These are phyloP conservation scores for Anguilla marmorata DNA, from an alignment of 2,797 vertebrate genomes.

Conservation along the genomic window DNA sequence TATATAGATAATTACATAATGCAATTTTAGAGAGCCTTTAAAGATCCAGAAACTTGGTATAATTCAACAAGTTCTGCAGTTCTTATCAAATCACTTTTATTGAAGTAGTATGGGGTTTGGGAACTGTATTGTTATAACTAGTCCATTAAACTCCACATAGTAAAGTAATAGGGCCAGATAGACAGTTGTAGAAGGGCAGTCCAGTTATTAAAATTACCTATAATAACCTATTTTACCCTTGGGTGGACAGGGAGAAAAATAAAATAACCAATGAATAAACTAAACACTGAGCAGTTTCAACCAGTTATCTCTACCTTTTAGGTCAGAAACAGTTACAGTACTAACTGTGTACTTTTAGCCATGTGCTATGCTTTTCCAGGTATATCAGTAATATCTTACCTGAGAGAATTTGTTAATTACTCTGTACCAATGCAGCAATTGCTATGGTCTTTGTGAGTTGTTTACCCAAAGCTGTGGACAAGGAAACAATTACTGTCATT, in stretches of 20 bases:
- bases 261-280: neutral
- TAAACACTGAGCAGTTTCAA: neutral
- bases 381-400: neutral
- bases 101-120: no score
- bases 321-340: neutral
- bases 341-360: neutral
- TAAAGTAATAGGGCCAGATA: neutral
- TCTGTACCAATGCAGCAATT: neutral
- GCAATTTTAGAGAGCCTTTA: no score
- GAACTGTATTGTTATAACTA: no score
- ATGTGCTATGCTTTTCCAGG: neutral
- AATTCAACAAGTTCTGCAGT: no score
- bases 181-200: neutral
- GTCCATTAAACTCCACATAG: neutral
- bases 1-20: no score
- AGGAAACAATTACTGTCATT: neutral
- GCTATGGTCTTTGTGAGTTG: neutral
- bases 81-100: no score
- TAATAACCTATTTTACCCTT: neutral
- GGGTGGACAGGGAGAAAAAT: neutral
- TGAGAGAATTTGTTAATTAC: slow-evolving; percentile 11
- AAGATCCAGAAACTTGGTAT: no score
- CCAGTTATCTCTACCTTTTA: neutral
- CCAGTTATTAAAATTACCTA: neutral
- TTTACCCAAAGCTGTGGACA: neutral